Conservation (phyloP, 2,113 vertebrate genomes). For the Ranitomeya variabilis region DNA sequence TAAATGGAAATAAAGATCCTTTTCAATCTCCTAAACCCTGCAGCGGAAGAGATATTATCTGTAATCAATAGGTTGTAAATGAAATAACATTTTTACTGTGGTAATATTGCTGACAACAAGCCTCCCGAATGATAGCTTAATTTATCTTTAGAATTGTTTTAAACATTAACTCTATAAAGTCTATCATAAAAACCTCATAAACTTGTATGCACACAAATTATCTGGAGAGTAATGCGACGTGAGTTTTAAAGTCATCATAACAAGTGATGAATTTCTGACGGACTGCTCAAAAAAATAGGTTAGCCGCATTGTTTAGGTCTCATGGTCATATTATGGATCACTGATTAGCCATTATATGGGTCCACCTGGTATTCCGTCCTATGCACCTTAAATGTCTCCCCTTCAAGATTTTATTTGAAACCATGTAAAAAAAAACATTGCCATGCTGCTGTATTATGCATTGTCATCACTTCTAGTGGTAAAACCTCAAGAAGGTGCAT, state of each 20-base stretch:
- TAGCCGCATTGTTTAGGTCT: not conserved
- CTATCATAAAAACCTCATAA: slow-evolving; percentile 14
- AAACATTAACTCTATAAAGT: slow-evolving; percentile 41
- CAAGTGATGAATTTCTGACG: not conserved
- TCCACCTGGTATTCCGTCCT: not conserved
- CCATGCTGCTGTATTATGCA: no score
- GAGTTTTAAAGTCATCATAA: not conserved
- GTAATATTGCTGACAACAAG: slow-evolving; percentile 42
- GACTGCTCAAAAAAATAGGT: not conserved
- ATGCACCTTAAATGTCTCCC: no score
- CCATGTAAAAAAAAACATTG: no score
- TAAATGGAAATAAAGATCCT: slow-evolving; percentile 60
- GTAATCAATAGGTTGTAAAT: slow-evolving; percentile 55
- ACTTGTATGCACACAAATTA: slow-evolving; percentile 26
- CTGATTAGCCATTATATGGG: not conserved
- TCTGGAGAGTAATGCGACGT: not conserved
- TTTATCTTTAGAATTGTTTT: slow-evolving; percentile 47
- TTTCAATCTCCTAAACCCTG: not conserved
- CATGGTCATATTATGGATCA: not conserved
- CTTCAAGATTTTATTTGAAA: no score
- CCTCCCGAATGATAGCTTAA: slow-evolving; percentile 57
- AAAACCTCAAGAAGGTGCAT: no score
- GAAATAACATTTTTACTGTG: slow-evolving; percentile 54
- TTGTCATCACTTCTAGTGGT: no score
- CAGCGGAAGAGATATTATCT: slow-evolving; percentile 50